Evolutionary conservation across 2,888 invertebrate species (phyloP).

Genomic region (Atherix ibis): DNA sequence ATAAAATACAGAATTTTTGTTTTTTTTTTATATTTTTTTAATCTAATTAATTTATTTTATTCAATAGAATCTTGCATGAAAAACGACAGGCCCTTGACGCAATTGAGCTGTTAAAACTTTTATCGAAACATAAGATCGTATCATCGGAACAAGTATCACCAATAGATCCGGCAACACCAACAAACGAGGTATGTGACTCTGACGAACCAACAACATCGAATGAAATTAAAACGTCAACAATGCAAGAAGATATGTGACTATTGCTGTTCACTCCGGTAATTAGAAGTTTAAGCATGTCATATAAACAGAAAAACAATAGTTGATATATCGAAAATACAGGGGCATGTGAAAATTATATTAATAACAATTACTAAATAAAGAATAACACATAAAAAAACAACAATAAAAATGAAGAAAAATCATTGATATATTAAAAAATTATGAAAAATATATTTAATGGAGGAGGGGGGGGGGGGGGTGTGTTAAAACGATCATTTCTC

Average conservation of each 20-base stretch:
- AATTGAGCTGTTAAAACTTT: slow-evolving; percentile 56
- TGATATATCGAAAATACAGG: too few relatives aligned
- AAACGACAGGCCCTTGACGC: slow-evolving; percentile 78
- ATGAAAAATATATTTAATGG: too few relatives aligned
- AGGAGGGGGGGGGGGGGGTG: too few relatives aligned
- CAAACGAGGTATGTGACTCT: background rate
- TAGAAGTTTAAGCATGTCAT: background rate
- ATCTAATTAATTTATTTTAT: background rate
- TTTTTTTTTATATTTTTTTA: slow-evolving; percentile 1
- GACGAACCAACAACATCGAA: background rate
- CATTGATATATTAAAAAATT: too few relatives aligned
- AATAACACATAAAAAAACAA: too few relatives aligned
- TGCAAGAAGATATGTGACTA: background rate
- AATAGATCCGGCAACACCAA: background rate
- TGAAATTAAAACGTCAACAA: background rate
- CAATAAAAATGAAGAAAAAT: too few relatives aligned
- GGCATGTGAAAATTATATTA: too few relatives aligned
- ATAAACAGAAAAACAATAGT: too few relatives aligned
- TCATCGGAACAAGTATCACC: background rate
- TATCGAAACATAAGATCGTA: background rate
- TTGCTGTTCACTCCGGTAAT: background rate
- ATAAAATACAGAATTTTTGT: too few relatives aligned
- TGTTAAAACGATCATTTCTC: too few relatives aligned
- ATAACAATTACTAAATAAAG: too few relatives aligned
- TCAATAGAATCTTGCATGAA: slow-evolving; percentile 40